Conservation (phyloP, 2,888 invertebrate species). For the Bellardia bayeri region DNA sequence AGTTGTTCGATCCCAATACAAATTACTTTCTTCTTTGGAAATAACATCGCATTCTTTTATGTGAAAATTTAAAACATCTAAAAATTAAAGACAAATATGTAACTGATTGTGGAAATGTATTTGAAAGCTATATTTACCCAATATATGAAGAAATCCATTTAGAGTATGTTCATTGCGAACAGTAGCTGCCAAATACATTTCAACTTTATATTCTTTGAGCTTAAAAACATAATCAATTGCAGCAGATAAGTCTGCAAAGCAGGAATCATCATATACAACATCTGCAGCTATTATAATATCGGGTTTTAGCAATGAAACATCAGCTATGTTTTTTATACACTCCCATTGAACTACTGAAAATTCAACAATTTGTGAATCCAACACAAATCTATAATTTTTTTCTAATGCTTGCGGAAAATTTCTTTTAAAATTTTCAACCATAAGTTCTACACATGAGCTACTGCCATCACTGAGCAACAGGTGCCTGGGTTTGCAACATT, state of each 20-base stretch:
- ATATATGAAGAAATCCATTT: slow-evolving; percentile 85
- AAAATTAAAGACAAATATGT: slow-evolving; percentile 32
- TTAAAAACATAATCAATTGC: slow-evolving; percentile 84
- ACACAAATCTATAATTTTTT: slow-evolving; percentile 24
- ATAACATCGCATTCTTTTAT: slow-evolving; percentile 66
- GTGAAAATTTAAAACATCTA: slow-evolving; percentile 65
- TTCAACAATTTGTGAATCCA: slow-evolving; percentile 50
- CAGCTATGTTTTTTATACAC: slow-evolving; percentile 80
- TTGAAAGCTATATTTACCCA: slow-evolving; percentile 84
- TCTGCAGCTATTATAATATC: slow-evolving; percentile 87
- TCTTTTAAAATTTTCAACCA: slow-evolving; percentile 87
- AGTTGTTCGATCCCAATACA: slow-evolving; percentile 77
- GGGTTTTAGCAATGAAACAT: slow-evolving; percentile 78
- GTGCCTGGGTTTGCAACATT: slow-evolving; percentile 86
- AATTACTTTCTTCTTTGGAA: slow-evolving; percentile 69
- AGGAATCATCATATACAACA: slow-evolving; percentile 86
- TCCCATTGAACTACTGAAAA: slow-evolving; percentile 85
- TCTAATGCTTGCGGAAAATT: slow-evolving; percentile 84
- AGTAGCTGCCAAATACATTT: slow-evolving; percentile 86
- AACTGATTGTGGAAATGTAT: slow-evolving; percentile 7
- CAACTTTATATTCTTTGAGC: slow-evolving; percentile 78
- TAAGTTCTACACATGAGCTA: slow-evolving; percentile 86
- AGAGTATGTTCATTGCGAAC: slow-evolving; percentile 88
- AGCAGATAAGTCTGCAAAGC: slow-evolving; percentile 84
- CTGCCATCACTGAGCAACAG: slow-evolving; percentile 90